A percentile compares a stretch with the other conserved stretches of the same genome.
phyloP scores from a whole-genome alignment of 2,888 invertebrate genomes.

The Drepana falcataria region DNA sequence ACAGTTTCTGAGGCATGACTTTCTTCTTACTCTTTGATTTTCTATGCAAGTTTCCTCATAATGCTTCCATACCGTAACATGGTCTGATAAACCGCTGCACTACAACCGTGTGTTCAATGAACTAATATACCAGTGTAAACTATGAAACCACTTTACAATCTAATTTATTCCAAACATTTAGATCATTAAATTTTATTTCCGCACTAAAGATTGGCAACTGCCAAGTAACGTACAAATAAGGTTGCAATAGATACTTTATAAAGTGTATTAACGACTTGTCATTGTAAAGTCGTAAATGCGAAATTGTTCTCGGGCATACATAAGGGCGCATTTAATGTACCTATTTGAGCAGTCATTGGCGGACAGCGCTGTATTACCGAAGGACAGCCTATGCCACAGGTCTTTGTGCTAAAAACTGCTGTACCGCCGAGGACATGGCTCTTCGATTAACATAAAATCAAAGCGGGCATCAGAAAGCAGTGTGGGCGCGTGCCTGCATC shows the following conservation, averaged over 20 bases:
- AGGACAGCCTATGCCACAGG: background rate
- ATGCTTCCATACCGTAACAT: too few relatives aligned
- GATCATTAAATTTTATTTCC: background rate
- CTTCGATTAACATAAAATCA: constrained; percentile 78
- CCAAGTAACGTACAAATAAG: constrained; percentile 51
- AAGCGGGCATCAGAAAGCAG: constrained; percentile 42
- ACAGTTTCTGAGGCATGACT: too few relatives aligned
- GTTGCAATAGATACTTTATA: constrained; percentile 58
- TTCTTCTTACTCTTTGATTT: too few relatives aligned
- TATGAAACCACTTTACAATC: background rate
- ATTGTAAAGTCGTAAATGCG: constrained; percentile 67
- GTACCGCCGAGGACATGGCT: constrained; percentile 58
- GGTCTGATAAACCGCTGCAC: too few relatives aligned
- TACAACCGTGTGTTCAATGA: too few relatives aligned
- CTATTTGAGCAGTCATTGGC: constrained; percentile 6
- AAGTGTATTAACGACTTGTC: constrained; percentile 63
- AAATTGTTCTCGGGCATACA: constrained; percentile 60
- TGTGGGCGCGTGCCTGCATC: constrained; percentile 62
- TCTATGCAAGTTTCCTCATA: too few relatives aligned
- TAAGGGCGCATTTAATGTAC: constrained; percentile 62
- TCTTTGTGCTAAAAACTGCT: constrained; percentile 14
- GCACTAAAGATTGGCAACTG: constrained; percentile 15
- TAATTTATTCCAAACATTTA: background rate
- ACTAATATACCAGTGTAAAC: too few relatives aligned
- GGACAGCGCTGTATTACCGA: too few relatives aligned